Evolutionary conservation across 2,113 vertebrate species (phyloP).

Genomic region (Ellobius talpinus): DNA sequence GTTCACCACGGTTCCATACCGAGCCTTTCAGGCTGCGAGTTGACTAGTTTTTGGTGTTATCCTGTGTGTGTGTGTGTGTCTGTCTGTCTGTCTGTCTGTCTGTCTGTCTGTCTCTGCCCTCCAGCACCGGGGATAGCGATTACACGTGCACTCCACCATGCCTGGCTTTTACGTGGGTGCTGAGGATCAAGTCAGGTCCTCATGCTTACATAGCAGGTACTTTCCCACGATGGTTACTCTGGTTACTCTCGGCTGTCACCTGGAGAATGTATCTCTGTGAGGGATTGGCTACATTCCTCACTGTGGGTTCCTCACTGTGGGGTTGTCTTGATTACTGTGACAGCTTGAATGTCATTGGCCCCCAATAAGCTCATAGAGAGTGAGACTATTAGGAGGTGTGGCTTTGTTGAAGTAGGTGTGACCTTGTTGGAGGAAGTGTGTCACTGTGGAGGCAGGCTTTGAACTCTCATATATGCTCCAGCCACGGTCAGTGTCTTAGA

Average conservation of each 20-base stretch:
- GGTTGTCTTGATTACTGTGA: background rate
- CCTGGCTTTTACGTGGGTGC: background rate
- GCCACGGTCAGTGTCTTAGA: background rate
- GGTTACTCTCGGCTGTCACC: background rate
- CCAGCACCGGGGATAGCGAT: background rate
- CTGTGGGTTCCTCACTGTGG: background rate
- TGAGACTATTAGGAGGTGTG: too few relatives aligned
- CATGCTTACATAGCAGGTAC: background rate
- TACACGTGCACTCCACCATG: background rate
- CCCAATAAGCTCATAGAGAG: background rate
- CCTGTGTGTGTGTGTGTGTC: background rate
- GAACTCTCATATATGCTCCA: background rate
- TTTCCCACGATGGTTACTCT: background rate
- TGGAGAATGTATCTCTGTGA: background rate
- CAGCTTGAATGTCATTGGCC: background rate
- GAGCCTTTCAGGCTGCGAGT: background rate
- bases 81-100: background rate
- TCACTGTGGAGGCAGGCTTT: background rate
- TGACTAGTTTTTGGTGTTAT: background rate
- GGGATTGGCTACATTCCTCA: background rate
- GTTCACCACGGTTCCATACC: background rate
- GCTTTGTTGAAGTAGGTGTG: background rate
- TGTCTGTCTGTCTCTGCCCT: background rate
- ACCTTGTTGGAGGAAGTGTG: background rate
- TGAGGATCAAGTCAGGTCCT: background rate